These are phyloP conservation scores for Geodia barretti DNA, from an alignment of 37 sponge, comb jelly and placozoan genomes.

Conservation along the genomic window DNA sequence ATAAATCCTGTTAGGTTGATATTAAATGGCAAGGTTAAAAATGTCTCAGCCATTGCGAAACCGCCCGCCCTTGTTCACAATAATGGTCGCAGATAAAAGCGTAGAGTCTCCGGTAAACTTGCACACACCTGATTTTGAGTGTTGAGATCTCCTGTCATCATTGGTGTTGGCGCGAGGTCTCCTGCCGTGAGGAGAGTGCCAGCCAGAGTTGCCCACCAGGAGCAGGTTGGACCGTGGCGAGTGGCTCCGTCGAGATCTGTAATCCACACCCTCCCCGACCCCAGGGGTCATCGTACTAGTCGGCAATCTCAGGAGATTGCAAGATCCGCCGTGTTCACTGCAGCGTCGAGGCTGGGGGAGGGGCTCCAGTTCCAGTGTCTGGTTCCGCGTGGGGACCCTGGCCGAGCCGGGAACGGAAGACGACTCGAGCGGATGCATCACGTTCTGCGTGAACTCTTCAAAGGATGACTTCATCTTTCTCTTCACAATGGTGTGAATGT, in stretches of 20 bases:
- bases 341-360: not conserved
- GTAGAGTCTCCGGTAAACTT: not conserved
- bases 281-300: too few species aligned
- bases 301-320: too few species aligned
- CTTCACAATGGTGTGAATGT: slow-evolving; percentile 43
- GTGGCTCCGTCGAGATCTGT: too few species aligned
- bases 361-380: not conserved
- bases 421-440: slow-evolving; percentile 67
- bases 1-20: too few species aligned
- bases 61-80: too few species aligned
- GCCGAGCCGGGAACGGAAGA: slow-evolving; percentile 8
- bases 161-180: slow-evolving; percentile 32
- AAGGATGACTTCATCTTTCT: slow-evolving; percentile 30
- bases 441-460: slow-evolving; percentile 64
- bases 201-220: too few species aligned
- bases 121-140: not conserved
- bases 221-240: too few species aligned
- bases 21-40: too few species aligned
- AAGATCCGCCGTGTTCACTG: too few species aligned
- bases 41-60: too few species aligned
- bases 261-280: too few species aligned
- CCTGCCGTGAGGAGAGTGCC: not conserved
- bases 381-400: not conserved
- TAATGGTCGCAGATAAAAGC: too few species aligned
- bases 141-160: not conserved